Percentiles rank a stretch among this genome's conserved stretches.
These are phyloP conservation scores for Tetranychus urticae DNA, from an alignment of 1,140 invertebrate species.

Conservation along the genomic window DNA sequence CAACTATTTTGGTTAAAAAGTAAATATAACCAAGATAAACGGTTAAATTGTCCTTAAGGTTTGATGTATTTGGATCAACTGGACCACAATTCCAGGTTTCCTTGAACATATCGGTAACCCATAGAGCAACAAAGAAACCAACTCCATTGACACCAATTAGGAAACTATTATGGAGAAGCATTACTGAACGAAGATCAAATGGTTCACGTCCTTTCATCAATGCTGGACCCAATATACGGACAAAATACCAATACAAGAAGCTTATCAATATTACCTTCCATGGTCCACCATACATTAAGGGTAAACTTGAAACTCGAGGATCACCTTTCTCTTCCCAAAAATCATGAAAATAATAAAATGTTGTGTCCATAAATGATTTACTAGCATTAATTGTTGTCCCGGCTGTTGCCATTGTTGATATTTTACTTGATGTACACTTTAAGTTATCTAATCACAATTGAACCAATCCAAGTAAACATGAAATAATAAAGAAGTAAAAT, in stretches of 20 bases:
- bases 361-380: not conserved
- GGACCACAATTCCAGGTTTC: conserved; percentile 2
- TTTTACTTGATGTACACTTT: too few species aligned
- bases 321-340: conserved; percentile 6
- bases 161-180: conserved; percentile 23
- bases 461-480: too few species aligned
- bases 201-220: conserved; percentile 23
- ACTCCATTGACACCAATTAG: conserved; percentile 12
- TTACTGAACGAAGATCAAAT: conserved; percentile 19
- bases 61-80: not conserved
- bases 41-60: not conserved
- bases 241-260: conserved; percentile 57
- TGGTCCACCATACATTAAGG: conserved; percentile 14
- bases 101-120: not conserved
- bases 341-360: conserved; percentile 3
- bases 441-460: too few species aligned
- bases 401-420: not conserved
- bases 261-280: conserved; percentile 29
- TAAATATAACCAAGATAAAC: conserved; percentile 20
- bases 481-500: too few species aligned
- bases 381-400: not conserved
- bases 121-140: not conserved
- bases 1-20: conserved; percentile 24
- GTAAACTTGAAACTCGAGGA: conserved; percentile 23
- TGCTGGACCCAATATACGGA: conserved; percentile 32